phyloP scores from a whole-genome alignment of 2,113 vertebrate species.

The Alces alces region DNA sequence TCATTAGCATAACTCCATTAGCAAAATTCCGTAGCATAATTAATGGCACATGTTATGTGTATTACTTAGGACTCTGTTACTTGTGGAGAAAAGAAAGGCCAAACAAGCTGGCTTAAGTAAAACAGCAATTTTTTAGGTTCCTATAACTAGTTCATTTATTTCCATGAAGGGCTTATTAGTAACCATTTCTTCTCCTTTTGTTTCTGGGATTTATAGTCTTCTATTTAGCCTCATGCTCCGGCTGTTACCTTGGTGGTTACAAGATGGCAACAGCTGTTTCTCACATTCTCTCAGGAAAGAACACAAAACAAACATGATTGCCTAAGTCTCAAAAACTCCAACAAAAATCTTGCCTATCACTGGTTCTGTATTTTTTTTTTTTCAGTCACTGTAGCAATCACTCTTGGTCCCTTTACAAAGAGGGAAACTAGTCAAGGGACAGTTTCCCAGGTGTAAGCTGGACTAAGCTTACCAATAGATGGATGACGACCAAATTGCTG shows the following conservation, averaged over 20 bases:
- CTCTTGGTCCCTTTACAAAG: neutral
- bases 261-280: neutral
- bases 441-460: neutral
- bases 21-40: neutral
- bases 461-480: neutral
- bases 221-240: neutral
- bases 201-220: neutral
- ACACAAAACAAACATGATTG: neutral
- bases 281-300: neutral
- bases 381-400: neutral
- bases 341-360: neutral
- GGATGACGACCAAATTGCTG: neutral
- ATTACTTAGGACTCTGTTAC: neutral
- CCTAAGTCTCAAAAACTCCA: neutral
- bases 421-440: neutral
- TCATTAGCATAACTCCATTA: too few species aligned
- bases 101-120: neutral
- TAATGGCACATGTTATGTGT: neutral
- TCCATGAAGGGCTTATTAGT: neutral
- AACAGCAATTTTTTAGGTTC: neutral
- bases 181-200: neutral
- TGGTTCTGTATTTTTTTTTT: neutral
- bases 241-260: neutral
- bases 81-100: neutral
- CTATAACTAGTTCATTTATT: neutral